Percentiles rank a stretch among this genome's conserved stretches.
Evolutionary conservation across 1,140 invertebrate genomes (phyloP).

Genomic region (Tetragonula clypearis): DNA sequence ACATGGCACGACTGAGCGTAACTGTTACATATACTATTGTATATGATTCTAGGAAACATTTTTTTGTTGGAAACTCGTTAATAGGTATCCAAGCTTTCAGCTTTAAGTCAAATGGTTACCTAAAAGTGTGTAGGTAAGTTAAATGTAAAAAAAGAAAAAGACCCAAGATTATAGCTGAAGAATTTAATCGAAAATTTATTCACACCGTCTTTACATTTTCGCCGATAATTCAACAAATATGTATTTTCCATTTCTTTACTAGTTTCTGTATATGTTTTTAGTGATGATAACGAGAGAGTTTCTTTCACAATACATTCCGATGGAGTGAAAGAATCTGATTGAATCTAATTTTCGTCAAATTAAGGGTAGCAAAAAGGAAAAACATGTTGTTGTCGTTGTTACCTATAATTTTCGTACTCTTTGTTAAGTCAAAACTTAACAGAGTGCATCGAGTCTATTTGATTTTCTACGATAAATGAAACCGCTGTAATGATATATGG

Average conservation of each 20-base stretch:
- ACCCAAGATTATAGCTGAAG: slow-evolving; percentile 29
- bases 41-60: slow-evolving; percentile 76
- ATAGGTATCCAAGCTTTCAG: slow-evolving; percentile 75
- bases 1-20: slow-evolving; percentile 78
- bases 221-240: neutral
- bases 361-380: neutral
- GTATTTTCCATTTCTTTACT: neutral
- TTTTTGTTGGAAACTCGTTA: slow-evolving; percentile 76
- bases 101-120: slow-evolving; percentile 69
- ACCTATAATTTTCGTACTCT: slow-evolving; percentile 18
- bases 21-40: slow-evolving; percentile 82
- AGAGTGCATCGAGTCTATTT: slow-evolving; percentile 32
- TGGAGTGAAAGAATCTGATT: slow-evolving; percentile 22
- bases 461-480: slow-evolving; percentile 32
- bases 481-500: slow-evolving; percentile 54
- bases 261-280: slow-evolving; percentile 15
- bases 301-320: slow-evolving; percentile 61
- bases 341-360: slow-evolving; percentile 35
- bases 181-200: slow-evolving; percentile 41
- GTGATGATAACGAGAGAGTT: slow-evolving; percentile 43
- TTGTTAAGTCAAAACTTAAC: slow-evolving; percentile 28
- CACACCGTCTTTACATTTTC: neutral
- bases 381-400: neutral
- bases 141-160: slow-evolving; percentile 36
- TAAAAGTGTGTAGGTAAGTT: slow-evolving; percentile 57